Conservation (phyloP, 2,113 vertebrate species). For the Neoarius graeffei region DNA sequence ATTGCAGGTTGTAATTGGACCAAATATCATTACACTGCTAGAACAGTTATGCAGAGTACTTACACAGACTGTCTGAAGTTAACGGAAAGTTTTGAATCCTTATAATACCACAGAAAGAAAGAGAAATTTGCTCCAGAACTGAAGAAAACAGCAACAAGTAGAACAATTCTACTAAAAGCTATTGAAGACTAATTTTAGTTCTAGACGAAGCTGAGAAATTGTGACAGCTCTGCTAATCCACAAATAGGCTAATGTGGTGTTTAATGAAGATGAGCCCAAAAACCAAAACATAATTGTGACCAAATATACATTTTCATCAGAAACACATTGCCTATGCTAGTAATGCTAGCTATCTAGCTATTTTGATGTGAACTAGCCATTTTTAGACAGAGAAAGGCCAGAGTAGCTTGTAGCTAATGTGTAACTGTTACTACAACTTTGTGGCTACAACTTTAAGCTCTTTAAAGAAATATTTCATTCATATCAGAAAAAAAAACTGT, state of each 20-base stretch:
- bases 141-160: not conserved
- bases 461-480: not conserved
- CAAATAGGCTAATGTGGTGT: not conserved
- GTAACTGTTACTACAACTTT: not conserved
- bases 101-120: not conserved
- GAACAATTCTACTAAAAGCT: not conserved
- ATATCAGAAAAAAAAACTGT: not conserved
- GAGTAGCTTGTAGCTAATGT: not conserved
- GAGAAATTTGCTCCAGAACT: not conserved
- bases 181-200: not conserved
- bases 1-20: constrained; percentile 14
- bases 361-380: not conserved
- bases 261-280: not conserved
- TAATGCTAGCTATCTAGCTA: not conserved
- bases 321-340: not conserved
- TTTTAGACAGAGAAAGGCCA: not conserved
- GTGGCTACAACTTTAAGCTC: not conserved
- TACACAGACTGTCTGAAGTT: not conserved
- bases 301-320: not conserved
- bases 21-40: not conserved
- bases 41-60: not conserved
- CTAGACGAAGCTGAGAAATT: not conserved
- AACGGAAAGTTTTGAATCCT: not conserved
- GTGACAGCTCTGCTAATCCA: not conserved
- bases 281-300: not conserved